These are phyloP conservation scores for Hormaphis cornu DNA, from an alignment of 1,140 invertebrate species.

Conservation along the genomic window DNA sequence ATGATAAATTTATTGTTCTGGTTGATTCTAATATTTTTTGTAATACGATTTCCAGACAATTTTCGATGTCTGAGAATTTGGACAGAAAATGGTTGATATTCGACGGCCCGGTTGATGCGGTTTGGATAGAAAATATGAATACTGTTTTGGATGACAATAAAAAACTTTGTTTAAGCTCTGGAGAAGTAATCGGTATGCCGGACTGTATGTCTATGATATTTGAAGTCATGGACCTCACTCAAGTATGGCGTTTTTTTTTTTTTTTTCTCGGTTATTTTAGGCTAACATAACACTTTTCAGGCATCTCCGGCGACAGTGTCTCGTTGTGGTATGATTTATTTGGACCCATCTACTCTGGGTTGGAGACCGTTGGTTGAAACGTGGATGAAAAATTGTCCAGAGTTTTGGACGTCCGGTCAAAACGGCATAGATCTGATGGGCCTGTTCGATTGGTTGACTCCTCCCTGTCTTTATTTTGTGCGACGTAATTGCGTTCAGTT, in stretches of 20 bases:
- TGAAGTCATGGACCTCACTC: constrained; percentile 74
- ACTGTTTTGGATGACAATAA: constrained; percentile 78
- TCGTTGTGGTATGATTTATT: constrained; percentile 73
- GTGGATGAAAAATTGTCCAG: constrained; percentile 58
- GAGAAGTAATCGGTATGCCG: constrained; percentile 68
- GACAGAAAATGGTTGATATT: constrained; percentile 79
- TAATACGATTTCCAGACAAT: constrained; percentile 21
- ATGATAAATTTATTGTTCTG: not conserved
- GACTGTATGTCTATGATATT: constrained; percentile 87
- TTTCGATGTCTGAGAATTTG: constrained; percentile 38
- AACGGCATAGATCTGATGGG: constrained; percentile 44
- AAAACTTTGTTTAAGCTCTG: constrained; percentile 67
- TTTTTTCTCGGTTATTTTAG: not conserved
- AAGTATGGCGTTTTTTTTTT: not conserved
- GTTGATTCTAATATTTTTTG: not conserved
- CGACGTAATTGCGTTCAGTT: constrained; percentile 58
- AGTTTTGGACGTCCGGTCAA: constrained; percentile 51
- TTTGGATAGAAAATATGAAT: constrained; percentile 75
- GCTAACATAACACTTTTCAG: constrained; percentile 36
- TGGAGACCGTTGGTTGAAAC: constrained; percentile 69
- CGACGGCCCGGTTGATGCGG: constrained; percentile 64
- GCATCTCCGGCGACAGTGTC: constrained; percentile 85
- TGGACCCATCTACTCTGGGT: constrained; percentile 62
- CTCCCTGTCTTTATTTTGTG: constrained; percentile 57
- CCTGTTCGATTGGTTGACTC: constrained; percentile 61